Conservation (phyloP, 2,888 invertebrate species). For the Pyralis farinalis region DNA sequence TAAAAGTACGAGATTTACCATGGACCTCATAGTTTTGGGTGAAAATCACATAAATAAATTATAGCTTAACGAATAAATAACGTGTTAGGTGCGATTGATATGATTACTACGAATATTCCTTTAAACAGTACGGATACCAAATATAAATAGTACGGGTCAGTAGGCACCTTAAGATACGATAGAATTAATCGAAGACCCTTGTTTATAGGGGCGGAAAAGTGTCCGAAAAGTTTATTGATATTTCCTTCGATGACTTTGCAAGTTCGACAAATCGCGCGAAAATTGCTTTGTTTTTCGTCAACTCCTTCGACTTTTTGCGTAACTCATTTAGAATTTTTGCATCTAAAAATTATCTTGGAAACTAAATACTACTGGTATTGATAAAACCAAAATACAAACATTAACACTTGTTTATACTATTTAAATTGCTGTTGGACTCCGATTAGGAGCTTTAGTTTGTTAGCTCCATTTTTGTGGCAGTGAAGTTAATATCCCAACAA, state of each 20-base stretch:
- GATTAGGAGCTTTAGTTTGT: no score
- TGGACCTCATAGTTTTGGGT: no score
- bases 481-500: no score
- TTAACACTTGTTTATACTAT: no score
- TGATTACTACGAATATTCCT: background rate
- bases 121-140: background rate
- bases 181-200: slow-evolving; percentile 10
- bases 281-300: slow-evolving; percentile 8
- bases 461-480: no score
- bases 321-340: slow-evolving; percentile 6
- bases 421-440: no score
- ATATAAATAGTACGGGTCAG: background rate
- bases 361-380: no score
- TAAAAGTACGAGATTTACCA: no score
- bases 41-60: no score
- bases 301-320: slow-evolving; percentile 4
- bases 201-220: slow-evolving; percentile 11
- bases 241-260: slow-evolving; percentile 10
- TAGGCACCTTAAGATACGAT: slow-evolving; percentile 4
- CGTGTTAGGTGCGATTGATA: background rate
- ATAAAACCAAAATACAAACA: no score
- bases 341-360: no score
- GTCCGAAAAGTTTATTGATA: slow-evolving; percentile 12
- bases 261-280: slow-evolving; percentile 8
- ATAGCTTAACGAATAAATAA: no score